These are phyloP conservation scores for Laspeyria flexula DNA, from an alignment of 2,888 invertebrate species.

Conservation along the genomic window DNA sequence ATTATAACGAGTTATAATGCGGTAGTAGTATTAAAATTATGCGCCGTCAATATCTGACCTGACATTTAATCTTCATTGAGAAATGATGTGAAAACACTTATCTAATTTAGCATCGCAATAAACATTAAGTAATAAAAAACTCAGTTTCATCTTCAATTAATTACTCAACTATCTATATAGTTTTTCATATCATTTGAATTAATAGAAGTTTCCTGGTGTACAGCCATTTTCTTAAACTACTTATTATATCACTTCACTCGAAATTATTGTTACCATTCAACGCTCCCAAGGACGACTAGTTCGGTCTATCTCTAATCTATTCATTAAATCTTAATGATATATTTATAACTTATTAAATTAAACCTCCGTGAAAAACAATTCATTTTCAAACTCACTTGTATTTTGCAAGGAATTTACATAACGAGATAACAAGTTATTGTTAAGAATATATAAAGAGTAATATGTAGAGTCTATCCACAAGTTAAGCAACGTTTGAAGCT, in stretches of 20 bases:
- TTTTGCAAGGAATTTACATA: conserved; percentile 38
- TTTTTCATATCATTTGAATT: background rate
- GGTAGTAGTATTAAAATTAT: conserved; percentile 14
- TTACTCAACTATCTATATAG: background rate
- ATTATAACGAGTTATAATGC: conserved; percentile 1
- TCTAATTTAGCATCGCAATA: conserved; percentile 10
- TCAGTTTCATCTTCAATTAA: background rate
- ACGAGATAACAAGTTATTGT: conserved; percentile 26
- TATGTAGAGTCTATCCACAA: too few species aligned
- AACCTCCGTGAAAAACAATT: conserved; percentile 42
- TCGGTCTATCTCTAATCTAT: conserved; percentile 28
- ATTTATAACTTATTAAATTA: conserved; percentile 28
- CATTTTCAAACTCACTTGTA: conserved; percentile 22
- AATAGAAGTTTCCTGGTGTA: too few species aligned
- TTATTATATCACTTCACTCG: conserved; percentile 8
- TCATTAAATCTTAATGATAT: conserved; percentile 41
- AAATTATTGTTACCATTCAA: conserved; percentile 13
- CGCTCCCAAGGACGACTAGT: conserved; percentile 34
- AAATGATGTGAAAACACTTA: conserved; percentile 4
- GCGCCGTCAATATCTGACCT: conserved; percentile 24
- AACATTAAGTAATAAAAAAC: background rate
- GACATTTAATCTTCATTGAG: conserved; percentile 27
- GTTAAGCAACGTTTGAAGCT: too few species aligned
- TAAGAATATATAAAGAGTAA: conserved; percentile 24
- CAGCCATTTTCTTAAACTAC: too few species aligned